phyloP scores from a whole-genome alignment of 2,113 vertebrate genomes.

The Trematocara nigrifrons region DNA sequence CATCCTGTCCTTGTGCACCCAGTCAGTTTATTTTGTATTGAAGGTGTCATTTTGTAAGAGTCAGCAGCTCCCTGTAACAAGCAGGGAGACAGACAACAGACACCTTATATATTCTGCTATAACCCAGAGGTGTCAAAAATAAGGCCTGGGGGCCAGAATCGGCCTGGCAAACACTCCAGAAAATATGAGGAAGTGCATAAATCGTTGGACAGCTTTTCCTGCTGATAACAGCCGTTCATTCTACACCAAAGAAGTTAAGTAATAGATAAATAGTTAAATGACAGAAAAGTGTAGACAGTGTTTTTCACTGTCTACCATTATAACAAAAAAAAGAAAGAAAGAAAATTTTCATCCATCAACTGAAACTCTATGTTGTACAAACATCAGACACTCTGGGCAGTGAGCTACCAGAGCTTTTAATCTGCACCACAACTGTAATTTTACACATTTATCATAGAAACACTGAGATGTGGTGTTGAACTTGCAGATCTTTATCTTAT shows the following conservation, averaged over 20 bases:
- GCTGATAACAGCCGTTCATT: rapidly evolving
- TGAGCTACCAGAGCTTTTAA: not conserved
- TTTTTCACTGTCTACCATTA: not conserved
- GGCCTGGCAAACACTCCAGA: not conserved
- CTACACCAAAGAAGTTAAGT: not conserved
- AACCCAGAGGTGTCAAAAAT: not conserved
- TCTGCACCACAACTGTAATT: not conserved
- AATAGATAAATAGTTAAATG: not conserved
- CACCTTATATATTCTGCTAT: not conserved
- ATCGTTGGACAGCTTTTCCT: rapidly evolving
- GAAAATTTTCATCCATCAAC: rapidly evolving
- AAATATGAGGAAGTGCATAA: not conserved
- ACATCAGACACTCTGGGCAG: not conserved
- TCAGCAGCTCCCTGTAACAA: not conserved
- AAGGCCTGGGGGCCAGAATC: not conserved
- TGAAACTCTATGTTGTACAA: not conserved
- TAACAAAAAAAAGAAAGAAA: not conserved
- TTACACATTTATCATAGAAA: not conserved
- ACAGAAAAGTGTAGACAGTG: not conserved
- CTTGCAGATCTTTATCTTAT: not conserved
- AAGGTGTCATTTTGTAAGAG: not conserved
- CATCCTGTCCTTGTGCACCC: not conserved
- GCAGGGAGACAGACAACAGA: not conserved
- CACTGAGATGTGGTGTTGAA: not conserved
- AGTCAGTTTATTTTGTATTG: rapidly evolving